Base-by-base conservation (phyloP, 2,888 invertebrate species). In the Pachliopta kotzebuea region DNA sequence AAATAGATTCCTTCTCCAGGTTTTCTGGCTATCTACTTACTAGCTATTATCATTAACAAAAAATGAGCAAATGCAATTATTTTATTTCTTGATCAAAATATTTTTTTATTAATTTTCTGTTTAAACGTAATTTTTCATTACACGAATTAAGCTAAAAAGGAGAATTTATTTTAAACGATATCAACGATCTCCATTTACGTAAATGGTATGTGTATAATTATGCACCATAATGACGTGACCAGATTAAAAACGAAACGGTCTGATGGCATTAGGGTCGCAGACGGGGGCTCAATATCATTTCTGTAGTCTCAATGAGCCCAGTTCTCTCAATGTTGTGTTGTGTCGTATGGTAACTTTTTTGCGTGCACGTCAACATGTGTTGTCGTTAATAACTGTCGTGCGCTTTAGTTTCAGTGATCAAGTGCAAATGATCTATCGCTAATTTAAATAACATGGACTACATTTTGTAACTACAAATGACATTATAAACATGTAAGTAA, bases 261-360 rank as follows among this genome's bases (percentile, higher is more conserved):
- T 76, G 78, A 74, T 83, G 83, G 86, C 83, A 90, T 84, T 78
- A 84, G 86, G 89, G 89, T 80, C 90, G 83, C 85, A 85, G 79
- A 76, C 86, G 86, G 78, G 79, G 74, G 74, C 70, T 72, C 76
- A 76, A 78, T 75, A 70, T 78, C 66, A 60, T 66, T 70, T 82
- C 78, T 76, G 82, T 83, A 76, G 70, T 76, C 82, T 86, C 83
- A 83, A 83, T 87, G 83, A 83, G 79, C 74, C 80, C 80, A 79
- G 78, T 79, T 79, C 77, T 78, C 64, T 52, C 23, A 31, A 56
- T 60, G 31, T 73, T 81, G 74, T 60, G 31, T 73, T 81, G 74
- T 78, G 76, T 52, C 58, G 73, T 72, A 76, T 75, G 78, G 78
- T 80, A 82, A 82, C 75, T 69, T 74, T 71, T 74, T 70, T 75